Base-by-base conservation (phyloP, 2,888 invertebrate genomes). In the Synanthedon tipuliformis region DNA sequence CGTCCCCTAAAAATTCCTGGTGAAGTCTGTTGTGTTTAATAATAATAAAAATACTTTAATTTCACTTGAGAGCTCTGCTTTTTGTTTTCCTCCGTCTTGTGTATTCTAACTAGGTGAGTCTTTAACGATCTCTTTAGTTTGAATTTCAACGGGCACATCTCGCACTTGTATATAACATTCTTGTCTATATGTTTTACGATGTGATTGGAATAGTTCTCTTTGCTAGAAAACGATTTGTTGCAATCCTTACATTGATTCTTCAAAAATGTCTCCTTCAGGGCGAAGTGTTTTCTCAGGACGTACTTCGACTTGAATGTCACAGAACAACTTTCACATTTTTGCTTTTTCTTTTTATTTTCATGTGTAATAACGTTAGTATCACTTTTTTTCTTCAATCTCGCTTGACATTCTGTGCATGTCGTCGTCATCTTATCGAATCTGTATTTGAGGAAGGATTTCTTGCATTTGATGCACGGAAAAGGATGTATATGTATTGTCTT, bases 221-320 rank as follows among this genome's bases (percentile, higher is more conserved):
- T 78, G 45, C 65, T 77, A 0, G 70, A 71, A 52, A 83, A 87
- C 65, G 80, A 85, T 55, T 87, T 87, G 45, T 81, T 81, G 57
- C 87, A 87, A 55, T 82, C 81, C 1, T 78, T 56, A 61, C 87
- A 87, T 0, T 84, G 59, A 53, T 87, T 86, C 53, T 86, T 85
- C 1, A 68, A 75, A 56, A 87, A 56, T 0, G 73, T 52, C 59
- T 83, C 81, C 61, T 87, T 86, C 12, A 87, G 53, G 56, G 80
- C 83, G 54, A 85, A 59, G 62, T 87, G 87, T 12, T 84, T 67
- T 2, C 81, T 75, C 15, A 87, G 62, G 62, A 87, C 86, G 52
- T 86, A 84, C 1, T 82, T 63, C 0, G 87, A 87, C 53, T 86
- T 87, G 61, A 86, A 87, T 0, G 84, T 87, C 0, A 86, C 76